Conservation (phyloP, 2,797 vertebrate species). For the Nyctalus aviator region DNA sequence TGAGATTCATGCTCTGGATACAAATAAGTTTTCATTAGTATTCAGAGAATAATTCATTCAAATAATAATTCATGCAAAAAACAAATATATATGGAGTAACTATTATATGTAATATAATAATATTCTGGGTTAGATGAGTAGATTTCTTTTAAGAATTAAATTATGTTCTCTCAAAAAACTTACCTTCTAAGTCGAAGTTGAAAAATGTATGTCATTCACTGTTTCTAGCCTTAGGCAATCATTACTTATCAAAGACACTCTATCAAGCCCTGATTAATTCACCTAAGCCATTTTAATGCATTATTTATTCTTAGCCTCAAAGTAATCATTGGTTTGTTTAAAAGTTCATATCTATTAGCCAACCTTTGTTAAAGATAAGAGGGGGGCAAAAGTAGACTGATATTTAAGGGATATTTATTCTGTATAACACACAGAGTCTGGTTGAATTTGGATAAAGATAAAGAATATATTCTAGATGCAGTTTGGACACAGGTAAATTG, state of each 20-base stretch:
- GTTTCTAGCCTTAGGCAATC: not conserved
- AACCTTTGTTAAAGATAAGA: not conserved
- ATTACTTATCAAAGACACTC: not conserved
- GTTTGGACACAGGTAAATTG: not conserved
- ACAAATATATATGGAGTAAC: not conserved
- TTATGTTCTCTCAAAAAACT: not conserved
- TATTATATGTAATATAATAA: not conserved
- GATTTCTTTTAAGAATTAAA: not conserved
- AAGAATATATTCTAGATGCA: not conserved
- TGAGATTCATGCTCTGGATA: constrained; percentile 37
- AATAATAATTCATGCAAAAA: constrained; percentile 18
- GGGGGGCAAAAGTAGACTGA: not conserved
- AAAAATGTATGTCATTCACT: not conserved
- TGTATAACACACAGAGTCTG: not conserved
- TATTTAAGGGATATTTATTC: not conserved
- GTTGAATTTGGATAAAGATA: not conserved
- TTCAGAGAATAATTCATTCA: constrained; percentile 12
- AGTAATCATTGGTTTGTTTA: not conserved
- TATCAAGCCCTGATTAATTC: not conserved
- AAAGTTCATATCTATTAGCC: not conserved
- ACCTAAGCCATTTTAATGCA: not conserved
- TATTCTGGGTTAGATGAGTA: not conserved
- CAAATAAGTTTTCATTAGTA: constrained; percentile 41
- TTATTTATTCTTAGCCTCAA: not conserved
- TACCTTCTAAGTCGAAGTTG: not conserved